These are phyloP conservation scores for Cliona cf. orientalis DNA, from an alignment of 37 sponge, comb jelly and placozoan species.

Conservation along the genomic window DNA sequence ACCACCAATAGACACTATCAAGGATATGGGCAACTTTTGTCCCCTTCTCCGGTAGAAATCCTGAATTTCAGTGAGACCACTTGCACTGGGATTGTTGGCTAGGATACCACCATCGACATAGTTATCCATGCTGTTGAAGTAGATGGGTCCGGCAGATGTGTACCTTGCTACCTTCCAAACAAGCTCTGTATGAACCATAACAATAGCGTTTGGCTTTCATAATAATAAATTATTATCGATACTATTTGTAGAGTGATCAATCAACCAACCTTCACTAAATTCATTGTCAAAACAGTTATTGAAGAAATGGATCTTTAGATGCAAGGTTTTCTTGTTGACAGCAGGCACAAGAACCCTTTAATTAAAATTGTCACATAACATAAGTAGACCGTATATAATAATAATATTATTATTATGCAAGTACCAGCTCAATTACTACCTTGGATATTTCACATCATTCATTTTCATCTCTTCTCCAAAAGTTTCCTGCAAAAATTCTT, in stretches of 20 bases:
- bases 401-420: too few species aligned
- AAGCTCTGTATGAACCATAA: background rate
- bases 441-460: constrained; percentile 50
- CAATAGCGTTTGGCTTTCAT: background rate
- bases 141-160: constrained; percentile 40
- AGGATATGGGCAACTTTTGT: constrained; percentile 9
- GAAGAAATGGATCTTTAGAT: constrained; percentile 47
- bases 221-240: background rate
- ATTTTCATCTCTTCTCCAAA: constrained; percentile 44
- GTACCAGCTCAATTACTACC: too few species aligned
- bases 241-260: too few species aligned
- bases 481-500: constrained; percentile 32
- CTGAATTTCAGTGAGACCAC: constrained; percentile 54
- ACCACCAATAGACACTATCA: constrained; percentile 36
- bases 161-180: constrained; percentile 43
- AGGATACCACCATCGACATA: constrained; percentile 56
- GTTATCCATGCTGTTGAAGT: constrained; percentile 39
- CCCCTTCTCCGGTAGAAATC: constrained; percentile 26
- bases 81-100: constrained; percentile 58
- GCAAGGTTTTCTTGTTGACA: constrained; percentile 35
- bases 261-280: constrained; percentile 12
- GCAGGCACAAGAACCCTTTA: constrained; percentile 52
- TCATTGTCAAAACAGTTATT: constrained; percentile 58
- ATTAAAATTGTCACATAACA: background rate
- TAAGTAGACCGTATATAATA: too few species aligned